These are phyloP conservation scores for Euglossa dilemma DNA, from an alignment of 1,140 invertebrate genomes.

Conservation along the genomic window DNA sequence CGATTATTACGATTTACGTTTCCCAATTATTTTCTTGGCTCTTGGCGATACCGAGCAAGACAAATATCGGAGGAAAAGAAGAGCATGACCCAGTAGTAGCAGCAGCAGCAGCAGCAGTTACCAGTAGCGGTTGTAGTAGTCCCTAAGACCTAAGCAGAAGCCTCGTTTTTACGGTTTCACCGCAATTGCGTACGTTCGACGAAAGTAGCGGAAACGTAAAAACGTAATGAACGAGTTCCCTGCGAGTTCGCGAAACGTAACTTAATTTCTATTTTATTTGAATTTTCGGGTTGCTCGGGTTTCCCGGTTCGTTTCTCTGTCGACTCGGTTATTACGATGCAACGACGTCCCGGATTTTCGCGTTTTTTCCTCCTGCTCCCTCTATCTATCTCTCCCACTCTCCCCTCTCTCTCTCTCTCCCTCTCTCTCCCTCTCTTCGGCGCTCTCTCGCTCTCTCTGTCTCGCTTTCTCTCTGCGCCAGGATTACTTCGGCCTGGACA, in stretches of 20 bases:
- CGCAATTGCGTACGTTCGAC: neutral
- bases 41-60: no score
- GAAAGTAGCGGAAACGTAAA: neutral
- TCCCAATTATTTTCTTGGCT: no score
- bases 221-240: neutral
- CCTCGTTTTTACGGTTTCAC: neutral
- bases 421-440: neutral
- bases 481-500: constrained; percentile 46
- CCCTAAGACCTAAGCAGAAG: no score
- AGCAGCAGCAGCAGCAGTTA: no score
- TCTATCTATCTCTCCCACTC: neutral
- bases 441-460: neutral
- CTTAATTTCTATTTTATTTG: constrained; percentile 14
- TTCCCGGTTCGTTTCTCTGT: neutral
- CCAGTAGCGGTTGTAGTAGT: no score
- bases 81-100: no score
- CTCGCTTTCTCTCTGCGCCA: neutral
- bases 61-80: no score
- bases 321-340: constrained; percentile 44
- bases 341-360: constrained; percentile 44
- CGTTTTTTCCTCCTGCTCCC: constrained; percentile 8
- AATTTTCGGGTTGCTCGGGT: neutral
- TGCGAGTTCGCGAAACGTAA: neutral
- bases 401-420: no score
- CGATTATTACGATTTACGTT: no score